These are phyloP conservation scores for Phaenicophaeus curvirostris DNA, from an alignment of 2,797 vertebrate species.

Conservation along the genomic window DNA sequence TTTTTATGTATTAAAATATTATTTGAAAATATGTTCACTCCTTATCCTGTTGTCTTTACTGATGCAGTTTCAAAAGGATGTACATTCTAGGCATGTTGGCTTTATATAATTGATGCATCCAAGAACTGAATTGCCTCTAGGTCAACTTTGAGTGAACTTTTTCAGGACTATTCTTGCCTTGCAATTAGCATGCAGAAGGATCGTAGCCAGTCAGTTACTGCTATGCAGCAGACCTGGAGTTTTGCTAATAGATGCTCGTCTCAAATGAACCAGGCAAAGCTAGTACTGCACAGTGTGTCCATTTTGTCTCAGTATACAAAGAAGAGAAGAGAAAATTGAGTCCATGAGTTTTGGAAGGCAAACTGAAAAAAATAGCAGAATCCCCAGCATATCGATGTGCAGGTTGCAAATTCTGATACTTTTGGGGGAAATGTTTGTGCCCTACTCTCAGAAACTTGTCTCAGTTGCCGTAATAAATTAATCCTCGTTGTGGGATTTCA, in stretches of 20 bases:
- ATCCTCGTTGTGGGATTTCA: neutral
- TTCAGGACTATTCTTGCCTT: neutral
- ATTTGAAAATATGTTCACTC: neutral
- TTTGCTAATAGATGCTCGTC: neutral
- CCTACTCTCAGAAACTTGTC: neutral
- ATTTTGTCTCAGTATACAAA: neutral
- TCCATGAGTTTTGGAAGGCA: neutral
- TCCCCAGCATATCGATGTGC: neutral
- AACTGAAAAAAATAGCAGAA: neutral
- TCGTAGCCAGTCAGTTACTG: neutral
- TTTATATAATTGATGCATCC: neutral
- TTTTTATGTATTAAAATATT: neutral
- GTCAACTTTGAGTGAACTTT: neutral
- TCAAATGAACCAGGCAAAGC: neutral
- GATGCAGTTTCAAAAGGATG: neutral
- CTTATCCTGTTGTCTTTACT: neutral
- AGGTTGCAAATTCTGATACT: neutral
- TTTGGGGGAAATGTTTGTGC: neutral
- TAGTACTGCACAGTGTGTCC: too few species aligned
- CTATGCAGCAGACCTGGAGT: neutral
- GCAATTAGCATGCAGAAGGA: neutral
- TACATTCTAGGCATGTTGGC: neutral
- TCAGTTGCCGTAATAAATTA: neutral
- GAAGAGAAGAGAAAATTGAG: neutral
- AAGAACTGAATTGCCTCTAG: neutral